Evolutionary conservation across 1,140 invertebrate species (phyloP).

Genomic region (Hycleus phaleratus): DNA sequence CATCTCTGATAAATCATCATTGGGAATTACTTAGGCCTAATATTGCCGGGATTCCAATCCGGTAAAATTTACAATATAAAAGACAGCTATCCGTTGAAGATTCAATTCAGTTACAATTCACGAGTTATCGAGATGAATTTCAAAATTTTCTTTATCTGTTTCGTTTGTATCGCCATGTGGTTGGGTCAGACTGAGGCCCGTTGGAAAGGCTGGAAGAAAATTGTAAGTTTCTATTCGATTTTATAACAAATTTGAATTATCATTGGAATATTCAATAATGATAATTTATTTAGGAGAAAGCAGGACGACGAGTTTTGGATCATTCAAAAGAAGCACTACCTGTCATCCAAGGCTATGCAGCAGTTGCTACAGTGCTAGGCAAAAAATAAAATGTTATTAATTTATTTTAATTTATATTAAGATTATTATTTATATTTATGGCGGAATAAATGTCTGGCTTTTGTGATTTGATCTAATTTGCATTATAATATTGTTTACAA

Average conservation of each 20-base stretch:
- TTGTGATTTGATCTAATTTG: too few relatives aligned
- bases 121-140: constrained; percentile 17
- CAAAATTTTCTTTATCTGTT: constrained; percentile 5
- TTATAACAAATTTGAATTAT: background rate
- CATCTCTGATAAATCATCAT: too few relatives aligned
- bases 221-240: constrained; percentile 12
- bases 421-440: too few relatives aligned
- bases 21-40: too few relatives aligned
- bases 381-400: background rate
- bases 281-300: constrained; percentile 23
- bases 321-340: constrained; percentile 25
- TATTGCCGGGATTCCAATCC: too few relatives aligned
- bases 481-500: too few relatives aligned
- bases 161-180: constrained; percentile 3
- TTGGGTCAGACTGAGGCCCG: constrained; percentile 13
- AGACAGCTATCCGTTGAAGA: too few relatives aligned
- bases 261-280: too few relatives aligned
- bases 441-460: too few relatives aligned
- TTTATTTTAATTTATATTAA: too few relatives aligned
- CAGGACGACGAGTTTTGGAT: constrained; percentile 23
- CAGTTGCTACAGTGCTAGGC: constrained; percentile 9
- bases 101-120: too few relatives aligned
- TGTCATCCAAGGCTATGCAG: constrained; percentile 22
- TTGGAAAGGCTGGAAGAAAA: constrained; percentile 15
- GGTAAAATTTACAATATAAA: too few relatives aligned